phyloP scores from a whole-genome alignment of 1,140 invertebrate species.

The Aphelenchoides fujianensis region DNA sequence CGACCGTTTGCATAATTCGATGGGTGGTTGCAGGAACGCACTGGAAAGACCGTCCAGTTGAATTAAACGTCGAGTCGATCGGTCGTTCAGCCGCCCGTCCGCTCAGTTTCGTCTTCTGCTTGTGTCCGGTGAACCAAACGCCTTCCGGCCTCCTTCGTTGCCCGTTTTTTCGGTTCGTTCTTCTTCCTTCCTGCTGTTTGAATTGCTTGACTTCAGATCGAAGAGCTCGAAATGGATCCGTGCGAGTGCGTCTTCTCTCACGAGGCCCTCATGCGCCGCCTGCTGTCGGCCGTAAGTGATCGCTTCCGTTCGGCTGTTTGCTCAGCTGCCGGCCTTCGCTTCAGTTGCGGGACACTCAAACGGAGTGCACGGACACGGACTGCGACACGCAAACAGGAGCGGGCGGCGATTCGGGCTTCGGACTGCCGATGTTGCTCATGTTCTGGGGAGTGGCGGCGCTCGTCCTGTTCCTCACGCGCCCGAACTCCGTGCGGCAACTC shows the following conservation, averaged over 20 bases:
- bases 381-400: neutral
- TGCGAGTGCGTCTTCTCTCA: constrained; percentile 7
- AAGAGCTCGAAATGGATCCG: neutral
- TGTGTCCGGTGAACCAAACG: neutral
- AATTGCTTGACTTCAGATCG: neutral
- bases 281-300: constrained; percentile 5
- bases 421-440: neutral
- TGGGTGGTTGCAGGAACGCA: neutral
- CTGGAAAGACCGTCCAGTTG: neutral
- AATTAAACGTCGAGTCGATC: neutral
- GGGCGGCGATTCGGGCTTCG: neutral
- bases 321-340: neutral
- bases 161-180: neutral
- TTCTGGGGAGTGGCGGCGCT: constrained; percentile 7
- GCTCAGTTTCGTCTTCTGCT: neutral
- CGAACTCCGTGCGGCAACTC: neutral
- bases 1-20: neutral
- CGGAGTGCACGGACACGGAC: constrained; percentile 3
- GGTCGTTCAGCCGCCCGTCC: neutral
- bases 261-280: neutral
- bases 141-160: neutral
- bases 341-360: constrained; percentile 6
- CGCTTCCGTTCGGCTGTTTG: neutral
- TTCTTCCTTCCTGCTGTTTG: neutral
- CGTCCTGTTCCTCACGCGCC: constrained; percentile 5